Evolutionary conservation across 1,140 invertebrate genomes (phyloP).

Genomic region (Drosophila repleta): DNA sequence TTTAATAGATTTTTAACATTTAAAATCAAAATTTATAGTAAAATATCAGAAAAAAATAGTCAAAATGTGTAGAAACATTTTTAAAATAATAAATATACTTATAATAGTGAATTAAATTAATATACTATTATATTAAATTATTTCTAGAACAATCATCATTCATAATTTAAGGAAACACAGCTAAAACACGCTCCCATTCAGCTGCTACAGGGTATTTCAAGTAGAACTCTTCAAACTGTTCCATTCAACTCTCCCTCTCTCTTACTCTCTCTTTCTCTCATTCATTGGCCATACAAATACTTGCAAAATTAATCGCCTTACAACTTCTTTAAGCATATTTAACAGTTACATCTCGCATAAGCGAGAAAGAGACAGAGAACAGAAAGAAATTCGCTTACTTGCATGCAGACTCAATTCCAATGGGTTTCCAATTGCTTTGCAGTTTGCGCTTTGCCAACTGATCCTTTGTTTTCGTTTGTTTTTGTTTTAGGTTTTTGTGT

Average conservation of each 20-base stretch:
- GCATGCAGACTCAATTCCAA: constrained; percentile 2
- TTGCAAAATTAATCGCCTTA: not conserved
- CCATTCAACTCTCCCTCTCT: not conserved
- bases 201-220: no score
- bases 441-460: constrained; percentile 11
- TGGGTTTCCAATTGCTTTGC: constrained; percentile 13
- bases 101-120: no score
- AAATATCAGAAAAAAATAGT: no score
- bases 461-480: constrained; percentile 9
- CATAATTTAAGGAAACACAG: no score
- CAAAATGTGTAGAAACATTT: no score
- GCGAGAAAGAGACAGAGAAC: not conserved
- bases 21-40: no score
- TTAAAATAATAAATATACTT: no score
- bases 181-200: no score
- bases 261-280: no score
- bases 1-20: no score
- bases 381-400: not conserved
- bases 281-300: not conserved
- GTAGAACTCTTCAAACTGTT: not conserved
- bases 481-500: constrained; percentile 18
- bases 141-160: no score
- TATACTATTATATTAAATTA: no score
- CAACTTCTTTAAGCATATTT: not conserved
- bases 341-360: not conserved